Conservation (phyloP, 2,113 vertebrate species). For the Uria aalge region DNA sequence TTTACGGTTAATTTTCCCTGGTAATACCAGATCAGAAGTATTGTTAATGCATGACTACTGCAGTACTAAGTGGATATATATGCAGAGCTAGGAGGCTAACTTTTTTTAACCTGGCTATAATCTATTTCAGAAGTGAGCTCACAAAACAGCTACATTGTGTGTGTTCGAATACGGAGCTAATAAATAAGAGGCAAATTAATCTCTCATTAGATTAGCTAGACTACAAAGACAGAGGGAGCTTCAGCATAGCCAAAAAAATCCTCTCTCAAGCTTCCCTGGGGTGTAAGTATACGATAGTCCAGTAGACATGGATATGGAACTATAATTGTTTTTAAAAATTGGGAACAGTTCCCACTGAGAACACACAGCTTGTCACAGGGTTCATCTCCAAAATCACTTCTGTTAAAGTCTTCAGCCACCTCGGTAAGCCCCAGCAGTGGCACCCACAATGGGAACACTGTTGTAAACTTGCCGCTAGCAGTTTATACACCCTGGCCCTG, state of each 20-base stretch:
- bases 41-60: not conserved
- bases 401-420: not conserved
- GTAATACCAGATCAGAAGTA: not conserved
- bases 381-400: not conserved
- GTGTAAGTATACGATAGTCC: not conserved
- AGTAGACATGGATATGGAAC: not conserved
- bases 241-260: not conserved
- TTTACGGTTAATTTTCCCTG: slow-evolving; percentile 1
- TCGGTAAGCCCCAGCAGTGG: not conserved
- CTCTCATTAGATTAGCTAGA: not conserved
- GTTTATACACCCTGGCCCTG: not conserved
- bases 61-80: not conserved
- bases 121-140: not conserved
- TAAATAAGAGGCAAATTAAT: slow-evolving; percentile 24
- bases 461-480: not conserved
- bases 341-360: not conserved
- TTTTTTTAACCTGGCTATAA: slow-evolving; percentile 7
- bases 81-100: not conserved
- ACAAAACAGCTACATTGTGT: not conserved
- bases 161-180: not conserved
- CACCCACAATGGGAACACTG: slow-evolving; percentile 4
- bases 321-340: not conserved
- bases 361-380: not conserved
- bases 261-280: not conserved
- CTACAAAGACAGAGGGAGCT: not conserved